A percentile compares a stretch with the other conserved stretches of the same genome.
Conservation (phyloP, 2,797 vertebrate species). For the Tarsius wallacei region DNA sequence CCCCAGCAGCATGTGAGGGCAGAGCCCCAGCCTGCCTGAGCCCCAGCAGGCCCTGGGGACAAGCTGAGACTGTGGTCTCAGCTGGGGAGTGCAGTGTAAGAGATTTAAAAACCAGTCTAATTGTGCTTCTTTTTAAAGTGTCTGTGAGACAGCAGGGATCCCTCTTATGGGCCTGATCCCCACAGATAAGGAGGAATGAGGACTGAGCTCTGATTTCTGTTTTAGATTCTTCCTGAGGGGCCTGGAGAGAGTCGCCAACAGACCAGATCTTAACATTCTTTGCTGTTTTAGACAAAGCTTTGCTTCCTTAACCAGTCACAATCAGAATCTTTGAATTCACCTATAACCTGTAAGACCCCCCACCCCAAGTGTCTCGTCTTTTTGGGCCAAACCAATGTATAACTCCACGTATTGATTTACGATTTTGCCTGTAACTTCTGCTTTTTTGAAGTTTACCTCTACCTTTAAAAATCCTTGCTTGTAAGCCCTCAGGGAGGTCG, state of each 20-base stretch:
- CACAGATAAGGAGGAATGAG: background rate
- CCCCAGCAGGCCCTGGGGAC: conserved; percentile 25
- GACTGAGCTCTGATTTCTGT: background rate
- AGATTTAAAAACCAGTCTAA: background rate
- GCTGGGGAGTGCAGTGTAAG: too few relatives aligned
- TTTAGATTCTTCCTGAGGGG: background rate
- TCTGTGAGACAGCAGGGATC: background rate
- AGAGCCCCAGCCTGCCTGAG: conserved; percentile 88
- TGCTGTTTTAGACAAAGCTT: background rate
- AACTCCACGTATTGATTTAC: background rate
- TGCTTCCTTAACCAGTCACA: background rate
- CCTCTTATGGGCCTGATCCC: background rate
- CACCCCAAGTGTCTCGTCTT: background rate
- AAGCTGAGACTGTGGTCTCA: background rate
- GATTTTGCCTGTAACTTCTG: background rate
- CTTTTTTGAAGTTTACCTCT: background rate
- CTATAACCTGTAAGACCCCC: background rate
- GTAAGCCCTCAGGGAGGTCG: background rate
- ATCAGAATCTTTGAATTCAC: background rate
- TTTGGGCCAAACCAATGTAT: background rate
- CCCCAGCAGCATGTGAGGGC: background rate
- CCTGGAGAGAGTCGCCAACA: background rate
- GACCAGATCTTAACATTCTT: background rate
- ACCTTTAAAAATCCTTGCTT: background rate
- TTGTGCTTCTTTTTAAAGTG: background rate